Percentiles rank a stretch among this genome's conserved stretches.
Evolutionary conservation across 2,113 vertebrate genomes (phyloP).

Genomic region (Macrotis lagotis): DNA sequence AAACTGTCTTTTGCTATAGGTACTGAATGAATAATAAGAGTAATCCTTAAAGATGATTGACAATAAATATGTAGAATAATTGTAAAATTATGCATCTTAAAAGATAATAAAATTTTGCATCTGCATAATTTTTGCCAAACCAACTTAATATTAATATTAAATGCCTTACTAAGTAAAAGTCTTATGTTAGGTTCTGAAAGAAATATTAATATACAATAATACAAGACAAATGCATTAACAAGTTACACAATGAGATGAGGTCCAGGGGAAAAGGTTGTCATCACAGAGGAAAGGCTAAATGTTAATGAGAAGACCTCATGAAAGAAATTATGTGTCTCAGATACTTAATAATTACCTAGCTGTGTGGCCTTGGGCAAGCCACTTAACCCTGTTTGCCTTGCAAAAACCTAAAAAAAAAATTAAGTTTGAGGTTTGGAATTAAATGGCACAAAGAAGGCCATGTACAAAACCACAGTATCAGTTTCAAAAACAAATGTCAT

Average conservation of each 20-base stretch:
- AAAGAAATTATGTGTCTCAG: slow-evolving; percentile 12
- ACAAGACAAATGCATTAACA: neutral
- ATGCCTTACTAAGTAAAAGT: neutral
- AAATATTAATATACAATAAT: neutral
- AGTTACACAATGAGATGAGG: neutral
- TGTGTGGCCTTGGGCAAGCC: too few relatives aligned
- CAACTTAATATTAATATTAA: neutral
- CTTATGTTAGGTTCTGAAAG: neutral
- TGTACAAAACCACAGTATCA: neutral
- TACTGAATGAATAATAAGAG: neutral
- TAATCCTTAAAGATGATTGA: neutral
- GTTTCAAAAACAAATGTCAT: too few relatives aligned
- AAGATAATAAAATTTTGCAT: neutral
- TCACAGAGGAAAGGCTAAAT: neutral
- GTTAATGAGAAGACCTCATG: neutral
- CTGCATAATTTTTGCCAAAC: neutral
- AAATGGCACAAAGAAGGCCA: neutral
- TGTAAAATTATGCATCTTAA: neutral
- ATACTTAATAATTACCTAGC: too few relatives aligned
- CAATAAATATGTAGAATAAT: neutral
- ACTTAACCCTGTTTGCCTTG: too few relatives aligned
- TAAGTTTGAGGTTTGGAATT: neutral
- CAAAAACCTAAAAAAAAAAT: too few relatives aligned
- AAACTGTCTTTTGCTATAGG: neutral
- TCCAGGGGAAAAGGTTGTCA: neutral